Evolutionary conservation across 1,140 invertebrate species (phyloP), one percentile per base, ranked within the genome.

Genomic region (Brachionus rotundiformis): DNA sequence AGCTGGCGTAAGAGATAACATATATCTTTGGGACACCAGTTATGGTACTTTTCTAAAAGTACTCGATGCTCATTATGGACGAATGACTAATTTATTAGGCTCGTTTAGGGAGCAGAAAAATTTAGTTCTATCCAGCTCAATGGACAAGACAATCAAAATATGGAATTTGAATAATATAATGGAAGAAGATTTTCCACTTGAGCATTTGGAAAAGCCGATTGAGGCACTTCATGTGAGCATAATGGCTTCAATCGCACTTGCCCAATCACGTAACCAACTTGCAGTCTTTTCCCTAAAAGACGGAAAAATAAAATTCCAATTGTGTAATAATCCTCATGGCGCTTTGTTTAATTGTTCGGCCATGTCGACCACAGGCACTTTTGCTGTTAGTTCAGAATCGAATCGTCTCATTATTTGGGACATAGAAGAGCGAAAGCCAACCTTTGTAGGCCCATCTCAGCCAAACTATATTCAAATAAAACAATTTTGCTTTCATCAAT

Each of bases 131-230:
- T 89, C 96, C 0, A 97, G 96, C 0, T 98, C 95, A 0, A 96
- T 99, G 73, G 96, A 99, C 88, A 91, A 95, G 82, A 95, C 95
- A 0, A 95, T 98, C 0, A 98, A 99, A 90, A 95, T 98, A 0
- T 99, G 96, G 96, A 98, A 98, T 87, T 96, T 98, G 82, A 96
- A 98, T 86, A 98, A 98, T 86, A 98, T 98, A 84, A 95, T 96
- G 85, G 95, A 98, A 86, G 94, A 98, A 89, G 95, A 98, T 3
- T 94, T 98, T 86, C 93, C 94, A 16, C 95, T 99, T 83, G 94
- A 98, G 85, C 89, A 95, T 61, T 95, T 98, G 86, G 96, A 98
- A 86, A 89, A 98, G 65, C 95, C 95, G 84, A 95, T 98, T 80
- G 95, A 98, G 87, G 92, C 92, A 25, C 93, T 98, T 25, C 82